Evolutionary conservation across 2,888 invertebrate species (phyloP).

Genomic region (Cacoxenus indagator): DNA sequence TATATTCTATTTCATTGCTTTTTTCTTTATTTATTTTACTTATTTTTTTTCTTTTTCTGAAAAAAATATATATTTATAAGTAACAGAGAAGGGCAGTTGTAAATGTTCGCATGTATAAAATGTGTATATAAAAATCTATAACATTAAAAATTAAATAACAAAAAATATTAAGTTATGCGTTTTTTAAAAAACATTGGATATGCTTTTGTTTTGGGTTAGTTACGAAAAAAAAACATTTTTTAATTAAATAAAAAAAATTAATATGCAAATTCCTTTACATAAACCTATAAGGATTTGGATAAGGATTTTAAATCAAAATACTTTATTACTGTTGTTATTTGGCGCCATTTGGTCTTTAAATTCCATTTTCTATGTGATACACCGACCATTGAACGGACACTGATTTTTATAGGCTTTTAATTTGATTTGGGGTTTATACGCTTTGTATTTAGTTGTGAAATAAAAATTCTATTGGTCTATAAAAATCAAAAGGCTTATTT

Average conservation of each 20-base stretch:
- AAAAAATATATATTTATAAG: slow-evolving; percentile 26
- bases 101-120: slow-evolving; percentile 33
- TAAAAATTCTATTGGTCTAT: too few relatives aligned
- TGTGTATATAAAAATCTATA: slow-evolving; percentile 26
- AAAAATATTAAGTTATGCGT: slow-evolving; percentile 12
- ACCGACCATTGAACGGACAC: not conserved
- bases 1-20: too few relatives aligned
- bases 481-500: too few relatives aligned
- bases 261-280: slow-evolving; percentile 44
- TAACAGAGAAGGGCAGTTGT: slow-evolving; percentile 32
- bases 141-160: slow-evolving; percentile 23
- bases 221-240: slow-evolving; percentile 12
- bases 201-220: slow-evolving; percentile 41
- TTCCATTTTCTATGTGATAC: not conserved
- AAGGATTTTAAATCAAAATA: slow-evolving; percentile 43
- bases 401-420: not conserved
- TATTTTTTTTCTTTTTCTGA: not conserved
- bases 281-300: slow-evolving; percentile 27
- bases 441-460: too few relatives aligned
- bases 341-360: slow-evolving; percentile 46
- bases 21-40: too few relatives aligned
- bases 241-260: slow-evolving; percentile 1
- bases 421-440: not conserved
- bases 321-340: slow-evolving; percentile 38
- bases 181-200: slow-evolving; percentile 62